phyloP scores from a whole-genome alignment of 1,140 invertebrate species.

The Limonius californicus region DNA sequence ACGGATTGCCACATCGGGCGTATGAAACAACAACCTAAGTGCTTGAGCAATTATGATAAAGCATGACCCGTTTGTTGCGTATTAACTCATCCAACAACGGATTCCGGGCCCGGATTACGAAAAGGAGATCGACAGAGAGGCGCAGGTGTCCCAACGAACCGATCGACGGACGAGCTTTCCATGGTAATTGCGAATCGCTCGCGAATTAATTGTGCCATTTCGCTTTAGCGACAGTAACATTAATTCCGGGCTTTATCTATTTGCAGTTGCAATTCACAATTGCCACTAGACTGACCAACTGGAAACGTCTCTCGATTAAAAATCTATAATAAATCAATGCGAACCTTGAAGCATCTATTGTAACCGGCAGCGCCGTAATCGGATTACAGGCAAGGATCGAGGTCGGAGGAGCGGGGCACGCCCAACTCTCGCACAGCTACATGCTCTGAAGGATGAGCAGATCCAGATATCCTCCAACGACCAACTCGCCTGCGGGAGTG shows the following conservation, averaged over 20 bases:
- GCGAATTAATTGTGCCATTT: not conserved
- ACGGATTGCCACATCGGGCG: too few relatives aligned
- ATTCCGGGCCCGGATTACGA: too few relatives aligned
- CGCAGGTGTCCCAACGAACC: too few relatives aligned
- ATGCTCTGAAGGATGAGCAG: conserved; percentile 2
- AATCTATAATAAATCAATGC: conserved; percentile 14
- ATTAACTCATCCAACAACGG: too few relatives aligned
- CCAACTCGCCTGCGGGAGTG: too few relatives aligned
- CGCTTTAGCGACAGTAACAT: not conserved
- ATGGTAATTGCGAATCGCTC: too few relatives aligned
- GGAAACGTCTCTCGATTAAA: conserved; percentile 11
- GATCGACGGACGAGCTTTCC: too few relatives aligned
- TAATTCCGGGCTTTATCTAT: not conserved
- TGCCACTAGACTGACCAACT: conserved; percentile 6
- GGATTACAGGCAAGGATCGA: conserved; percentile 6
- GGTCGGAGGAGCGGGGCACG: conserved; percentile 7
- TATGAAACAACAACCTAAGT: too few relatives aligned
- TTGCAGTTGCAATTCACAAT: not conserved
- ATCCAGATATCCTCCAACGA: not conserved
- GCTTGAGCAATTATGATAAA: too few relatives aligned
- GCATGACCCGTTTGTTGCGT: too few relatives aligned
- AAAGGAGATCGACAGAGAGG: too few relatives aligned
- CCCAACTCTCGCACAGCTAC: not conserved
- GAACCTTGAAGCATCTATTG: conserved; percentile 14
- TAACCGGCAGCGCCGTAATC: conserved; percentile 8